Percentiles rank a stretch among this genome's conserved stretches.
These are phyloP conservation scores for Penaeus monodon DNA, from an alignment of 2,888 invertebrate species.

Conservation along the genomic window DNA sequence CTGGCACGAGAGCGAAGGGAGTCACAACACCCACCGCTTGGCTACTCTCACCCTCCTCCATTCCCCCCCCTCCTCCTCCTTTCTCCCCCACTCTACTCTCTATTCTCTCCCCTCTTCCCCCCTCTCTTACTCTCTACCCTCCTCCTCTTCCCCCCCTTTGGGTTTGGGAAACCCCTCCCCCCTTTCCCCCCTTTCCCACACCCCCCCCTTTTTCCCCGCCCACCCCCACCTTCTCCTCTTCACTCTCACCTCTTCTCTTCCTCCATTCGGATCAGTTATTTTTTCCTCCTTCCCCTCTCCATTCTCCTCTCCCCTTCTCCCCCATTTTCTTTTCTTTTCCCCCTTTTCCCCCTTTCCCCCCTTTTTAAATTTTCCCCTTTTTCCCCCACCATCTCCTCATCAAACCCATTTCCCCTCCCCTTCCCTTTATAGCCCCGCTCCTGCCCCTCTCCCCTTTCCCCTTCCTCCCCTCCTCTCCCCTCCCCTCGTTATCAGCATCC, in stretches of 20 bases:
- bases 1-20: background rate
- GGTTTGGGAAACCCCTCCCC: background rate
- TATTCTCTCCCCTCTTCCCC: background rate
- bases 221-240: background rate
- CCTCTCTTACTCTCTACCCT: background rate
- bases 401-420: background rate
- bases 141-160: background rate
- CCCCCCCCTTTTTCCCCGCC: background rate
- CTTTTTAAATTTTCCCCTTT: background rate
- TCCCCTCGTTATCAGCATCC: no score
- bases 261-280: background rate
- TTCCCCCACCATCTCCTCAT: background rate
- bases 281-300: constrained; percentile 10
- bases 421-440: background rate
- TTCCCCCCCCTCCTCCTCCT: background rate
- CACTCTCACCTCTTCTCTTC: no score
- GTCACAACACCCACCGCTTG: background rate
- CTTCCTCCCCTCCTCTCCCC: no score
- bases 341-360: background rate
- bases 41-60: background rate
- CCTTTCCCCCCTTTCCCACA: background rate
- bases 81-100: background rate
- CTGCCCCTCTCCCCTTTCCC: background rate
- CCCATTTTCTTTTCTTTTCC: background rate
- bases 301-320: background rate